These are phyloP conservation scores for Barypeithes pellucidus DNA, from an alignment of 2,888 invertebrate species.

Conservation along the genomic window DNA sequence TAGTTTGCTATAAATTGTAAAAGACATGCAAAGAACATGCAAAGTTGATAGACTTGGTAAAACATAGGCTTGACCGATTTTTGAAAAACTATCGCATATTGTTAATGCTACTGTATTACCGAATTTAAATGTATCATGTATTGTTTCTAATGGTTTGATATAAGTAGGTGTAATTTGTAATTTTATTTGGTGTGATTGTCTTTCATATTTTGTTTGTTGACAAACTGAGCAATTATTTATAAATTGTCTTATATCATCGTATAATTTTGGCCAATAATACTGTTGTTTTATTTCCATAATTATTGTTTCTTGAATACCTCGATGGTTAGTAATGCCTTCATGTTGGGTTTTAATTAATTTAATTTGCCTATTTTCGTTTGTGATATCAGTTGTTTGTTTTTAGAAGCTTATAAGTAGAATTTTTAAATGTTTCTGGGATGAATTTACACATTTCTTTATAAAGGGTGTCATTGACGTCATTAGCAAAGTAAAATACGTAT, in stretches of 20 bases:
- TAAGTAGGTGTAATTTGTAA: conserved; percentile 15
- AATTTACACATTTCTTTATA: conserved; percentile 34
- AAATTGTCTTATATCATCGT: conserved; percentile 7
- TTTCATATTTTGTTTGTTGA: conserved; percentile 9
- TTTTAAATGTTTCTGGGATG: too few relatives aligned
- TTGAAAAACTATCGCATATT: conserved; percentile 17
- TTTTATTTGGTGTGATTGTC: background rate
- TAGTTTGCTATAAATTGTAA: conserved; percentile 19
- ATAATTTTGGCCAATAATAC: too few relatives aligned
- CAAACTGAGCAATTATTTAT: conserved; percentile 1
- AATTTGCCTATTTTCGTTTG: too few relatives aligned
- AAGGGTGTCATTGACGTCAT: background rate
- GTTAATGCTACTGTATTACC: conserved; percentile 26
- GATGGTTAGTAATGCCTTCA: too few relatives aligned
- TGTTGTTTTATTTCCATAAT: too few relatives aligned
- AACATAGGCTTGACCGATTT: conserved; percentile 29
- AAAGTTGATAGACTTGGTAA: conserved; percentile 30
- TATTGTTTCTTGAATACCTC: too few relatives aligned
- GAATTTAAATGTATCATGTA: conserved; percentile 8
- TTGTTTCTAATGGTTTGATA: conserved; percentile 23
- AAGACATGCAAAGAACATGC: conserved; percentile 19
- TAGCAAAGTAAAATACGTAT: background rate
- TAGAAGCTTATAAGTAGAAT: conserved; percentile 9
- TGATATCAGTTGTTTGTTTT: conserved; percentile 17
- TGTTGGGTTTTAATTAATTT: too few relatives aligned